Percentiles rank a stretch among this genome's conserved stretches.
These are phyloP conservation scores for Rhopalosiphum padi DNA, from an alignment of 1,140 invertebrate genomes.

Conservation along the genomic window DNA sequence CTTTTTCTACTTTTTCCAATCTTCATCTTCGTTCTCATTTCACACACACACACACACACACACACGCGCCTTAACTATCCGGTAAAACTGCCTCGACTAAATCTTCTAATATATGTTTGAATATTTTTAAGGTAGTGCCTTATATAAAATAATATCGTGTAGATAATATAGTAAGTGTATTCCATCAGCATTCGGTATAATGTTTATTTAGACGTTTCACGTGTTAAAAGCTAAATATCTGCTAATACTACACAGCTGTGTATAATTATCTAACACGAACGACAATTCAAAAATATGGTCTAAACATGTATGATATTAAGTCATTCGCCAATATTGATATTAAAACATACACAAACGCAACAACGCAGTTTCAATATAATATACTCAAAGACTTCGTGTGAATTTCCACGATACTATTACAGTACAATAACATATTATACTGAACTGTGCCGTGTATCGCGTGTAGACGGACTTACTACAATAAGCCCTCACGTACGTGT, in stretches of 20 bases:
- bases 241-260: background rate
- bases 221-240: background rate
- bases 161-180: background rate
- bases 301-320: background rate
- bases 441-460: background rate
- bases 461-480: background rate
- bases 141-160: background rate
- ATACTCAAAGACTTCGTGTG: background rate
- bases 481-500: background rate
- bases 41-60: too few relatives aligned
- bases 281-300: background rate
- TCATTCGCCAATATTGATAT: background rate
- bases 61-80: too few relatives aligned
- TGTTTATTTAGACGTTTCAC: background rate
- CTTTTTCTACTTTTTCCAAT: background rate
- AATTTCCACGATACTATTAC: background rate
- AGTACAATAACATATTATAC: background rate
- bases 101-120: slow-evolving; percentile 24
- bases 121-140: background rate
- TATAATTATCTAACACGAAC: background rate
- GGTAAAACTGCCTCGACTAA: background rate
- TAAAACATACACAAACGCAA: background rate
- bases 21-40: background rate
- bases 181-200: background rate
- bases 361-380: background rate